These are phyloP conservation scores for Toxotes jaculatrix DNA, from an alignment of 2,113 vertebrate genomes.

Conservation along the genomic window DNA sequence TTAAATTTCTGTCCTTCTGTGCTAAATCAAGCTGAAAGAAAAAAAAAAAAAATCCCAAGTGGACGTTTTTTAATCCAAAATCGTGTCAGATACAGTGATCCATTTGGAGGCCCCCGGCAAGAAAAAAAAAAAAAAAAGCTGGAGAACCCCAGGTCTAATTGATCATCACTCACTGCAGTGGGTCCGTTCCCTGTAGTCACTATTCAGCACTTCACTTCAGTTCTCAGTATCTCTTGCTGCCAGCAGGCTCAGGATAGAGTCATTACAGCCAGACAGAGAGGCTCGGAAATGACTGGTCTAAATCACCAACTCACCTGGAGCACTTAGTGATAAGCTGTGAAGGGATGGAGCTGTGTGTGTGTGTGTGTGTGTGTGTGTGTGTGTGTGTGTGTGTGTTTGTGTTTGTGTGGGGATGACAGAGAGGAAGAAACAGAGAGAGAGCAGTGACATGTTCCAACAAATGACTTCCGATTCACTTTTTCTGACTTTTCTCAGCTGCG, in stretches of 20 bases:
- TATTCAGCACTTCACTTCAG: constrained; percentile 51
- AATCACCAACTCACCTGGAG: constrained; percentile 76
- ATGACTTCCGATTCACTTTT: constrained; percentile 28
- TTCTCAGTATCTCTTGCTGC: constrained; percentile 68
- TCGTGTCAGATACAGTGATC: constrained; percentile 25
- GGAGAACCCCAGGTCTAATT: constrained; percentile 54
- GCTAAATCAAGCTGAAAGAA: neutral
- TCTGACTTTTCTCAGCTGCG: neutral
- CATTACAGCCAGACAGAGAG: constrained; percentile 63
- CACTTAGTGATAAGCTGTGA: constrained; percentile 66
- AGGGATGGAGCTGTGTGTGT: constrained; percentile 6
- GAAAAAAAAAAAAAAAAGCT: constrained; percentile 4
- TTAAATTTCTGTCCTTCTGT: neutral
- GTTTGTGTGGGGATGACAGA: neutral
- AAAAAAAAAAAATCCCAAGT: constrained; percentile 13
- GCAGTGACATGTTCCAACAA: constrained; percentile 36
- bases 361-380: neutral
- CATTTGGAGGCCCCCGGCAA: constrained; percentile 13
- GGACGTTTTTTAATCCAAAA: constrained; percentile 19
- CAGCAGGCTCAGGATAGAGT: constrained; percentile 62
- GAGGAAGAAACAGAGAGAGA: constrained; percentile 4
- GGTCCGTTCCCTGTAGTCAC: constrained; percentile 52
- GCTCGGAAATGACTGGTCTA: constrained; percentile 71
- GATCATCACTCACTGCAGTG: constrained; percentile 57
- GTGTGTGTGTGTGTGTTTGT: neutral